Conservation (phyloP, 2,797 vertebrate genomes). For the Sebastes melanostomus region DNA sequence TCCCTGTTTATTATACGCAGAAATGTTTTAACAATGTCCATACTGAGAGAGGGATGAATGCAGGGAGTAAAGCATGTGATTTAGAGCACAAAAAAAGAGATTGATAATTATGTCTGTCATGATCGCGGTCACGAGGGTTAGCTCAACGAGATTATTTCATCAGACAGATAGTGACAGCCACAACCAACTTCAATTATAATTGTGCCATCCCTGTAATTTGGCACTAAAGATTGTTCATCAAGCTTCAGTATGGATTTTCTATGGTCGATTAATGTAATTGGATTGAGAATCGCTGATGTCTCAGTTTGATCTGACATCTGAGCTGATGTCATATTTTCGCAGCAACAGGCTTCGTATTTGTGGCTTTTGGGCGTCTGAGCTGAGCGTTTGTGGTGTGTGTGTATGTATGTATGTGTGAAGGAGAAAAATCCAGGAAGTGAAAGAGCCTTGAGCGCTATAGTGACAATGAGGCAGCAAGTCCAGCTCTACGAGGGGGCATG, state of each 20-base stretch:
- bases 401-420: not conserved
- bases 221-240: constrained; percentile 80
- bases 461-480: constrained; percentile 49
- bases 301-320: constrained; percentile 58
- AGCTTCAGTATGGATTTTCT: constrained; percentile 74
- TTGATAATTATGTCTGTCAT: constrained; percentile 63
- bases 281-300: constrained; percentile 78
- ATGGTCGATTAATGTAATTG: constrained; percentile 78
- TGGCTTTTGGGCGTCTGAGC: constrained; percentile 2
- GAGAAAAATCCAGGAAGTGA: not conserved
- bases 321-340: constrained; percentile 42
- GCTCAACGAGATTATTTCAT: constrained; percentile 79
- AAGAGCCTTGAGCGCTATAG: not conserved
- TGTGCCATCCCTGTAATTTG: constrained; percentile 73
- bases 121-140: constrained; percentile 68
- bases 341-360: constrained; percentile 35
- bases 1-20: not conserved
- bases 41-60: constrained; percentile 1
- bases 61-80: constrained; percentile 19
- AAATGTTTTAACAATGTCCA: not conserved
- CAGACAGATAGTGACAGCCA: constrained; percentile 69
- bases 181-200: constrained; percentile 79
- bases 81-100: constrained; percentile 14
- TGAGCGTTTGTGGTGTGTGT: not conserved
- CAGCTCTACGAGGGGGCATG: constrained; percentile 19